These are phyloP conservation scores for Sebastes hopkinsi DNA, from an alignment of 2,797 vertebrate genomes.

Conservation along the genomic window DNA sequence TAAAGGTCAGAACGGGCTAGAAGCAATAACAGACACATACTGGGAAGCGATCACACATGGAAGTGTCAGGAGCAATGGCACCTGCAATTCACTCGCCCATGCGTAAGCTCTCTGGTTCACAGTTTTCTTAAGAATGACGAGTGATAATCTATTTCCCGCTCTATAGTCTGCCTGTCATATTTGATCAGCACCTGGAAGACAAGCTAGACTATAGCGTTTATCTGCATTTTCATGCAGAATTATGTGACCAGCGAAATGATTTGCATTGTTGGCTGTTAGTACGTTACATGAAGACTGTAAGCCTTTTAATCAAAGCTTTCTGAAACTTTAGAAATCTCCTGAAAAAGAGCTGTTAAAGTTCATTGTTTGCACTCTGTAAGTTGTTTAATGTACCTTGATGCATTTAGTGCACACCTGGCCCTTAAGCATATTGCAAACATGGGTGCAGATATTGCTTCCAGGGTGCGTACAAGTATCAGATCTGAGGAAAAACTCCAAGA, in stretches of 20 bases:
- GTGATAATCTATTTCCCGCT: constrained; percentile 8
- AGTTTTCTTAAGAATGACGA: constrained; percentile 1
- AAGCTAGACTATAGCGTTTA: not conserved
- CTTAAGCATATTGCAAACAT: not conserved
- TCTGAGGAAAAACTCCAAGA: constrained; percentile 13
- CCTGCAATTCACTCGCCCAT: constrained; percentile 10
- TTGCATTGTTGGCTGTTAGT: constrained; percentile 2
- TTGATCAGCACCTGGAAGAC: constrained; percentile 27
- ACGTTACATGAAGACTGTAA: not conserved
- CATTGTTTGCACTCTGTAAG: not conserved
- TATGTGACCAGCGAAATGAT: not conserved
- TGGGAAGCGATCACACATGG: constrained; percentile 21
- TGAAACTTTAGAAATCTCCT: not conserved
- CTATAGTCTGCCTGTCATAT: constrained; percentile 6
- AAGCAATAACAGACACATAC: constrained; percentile 17
- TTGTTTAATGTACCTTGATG: not conserved
- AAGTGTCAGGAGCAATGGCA: constrained; percentile 31
- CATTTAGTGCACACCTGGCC: not conserved
- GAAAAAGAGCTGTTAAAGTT: not conserved
- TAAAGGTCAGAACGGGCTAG: constrained; percentile 30
- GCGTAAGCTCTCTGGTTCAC: not conserved
- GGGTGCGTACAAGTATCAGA: not conserved
- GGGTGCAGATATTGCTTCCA: constrained; percentile 11
- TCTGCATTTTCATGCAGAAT: not conserved
- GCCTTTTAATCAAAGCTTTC: not conserved